Percentiles rank a stretch among this genome's conserved stretches.
Evolutionary conservation across 2,797 vertebrate genomes (phyloP).

Genomic region (Champsocephalus esox): DNA sequence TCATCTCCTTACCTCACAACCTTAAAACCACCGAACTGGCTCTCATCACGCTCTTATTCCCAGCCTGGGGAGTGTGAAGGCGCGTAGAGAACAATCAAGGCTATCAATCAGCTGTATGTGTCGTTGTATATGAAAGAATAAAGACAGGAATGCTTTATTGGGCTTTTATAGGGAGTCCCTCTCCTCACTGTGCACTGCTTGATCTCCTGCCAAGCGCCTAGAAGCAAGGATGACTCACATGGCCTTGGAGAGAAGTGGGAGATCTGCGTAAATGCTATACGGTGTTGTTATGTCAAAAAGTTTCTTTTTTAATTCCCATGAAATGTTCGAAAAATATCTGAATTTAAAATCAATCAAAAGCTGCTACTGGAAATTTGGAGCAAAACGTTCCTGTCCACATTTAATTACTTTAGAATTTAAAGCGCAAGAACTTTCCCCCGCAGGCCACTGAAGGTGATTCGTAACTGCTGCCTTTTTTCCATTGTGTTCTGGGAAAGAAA

Average conservation of each 20-base stretch:
- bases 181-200: slow-evolving; percentile 45
- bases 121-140: slow-evolving; percentile 34
- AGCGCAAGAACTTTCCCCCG: slow-evolving; percentile 40
- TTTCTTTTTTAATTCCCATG: slow-evolving; percentile 6
- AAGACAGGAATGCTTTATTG: slow-evolving; percentile 46
- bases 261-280: slow-evolving; percentile 32
- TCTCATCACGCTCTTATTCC: neutral
- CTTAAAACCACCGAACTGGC: slow-evolving; percentile 10
- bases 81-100: slow-evolving; percentile 11
- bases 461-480: slow-evolving; percentile 36
- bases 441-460: slow-evolving; percentile 56
- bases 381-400: slow-evolving; percentile 31
- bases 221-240: slow-evolving; percentile 53
- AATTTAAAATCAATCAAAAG: slow-evolving; percentile 47
- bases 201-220: slow-evolving; percentile 65
- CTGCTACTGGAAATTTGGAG: slow-evolving; percentile 49
- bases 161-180: slow-evolving; percentile 57
- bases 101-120: slow-evolving; percentile 44
- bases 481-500: slow-evolving; percentile 47
- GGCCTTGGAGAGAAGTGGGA: slow-evolving; percentile 22
- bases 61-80: neutral
- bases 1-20: slow-evolving; percentile 28
- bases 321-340: slow-evolving; percentile 28
- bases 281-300: slow-evolving; percentile 18
- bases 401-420: slow-evolving; percentile 53